Base-by-base conservation (phyloP, 2,113 vertebrate species). In the Cervus canadensis region DNA sequence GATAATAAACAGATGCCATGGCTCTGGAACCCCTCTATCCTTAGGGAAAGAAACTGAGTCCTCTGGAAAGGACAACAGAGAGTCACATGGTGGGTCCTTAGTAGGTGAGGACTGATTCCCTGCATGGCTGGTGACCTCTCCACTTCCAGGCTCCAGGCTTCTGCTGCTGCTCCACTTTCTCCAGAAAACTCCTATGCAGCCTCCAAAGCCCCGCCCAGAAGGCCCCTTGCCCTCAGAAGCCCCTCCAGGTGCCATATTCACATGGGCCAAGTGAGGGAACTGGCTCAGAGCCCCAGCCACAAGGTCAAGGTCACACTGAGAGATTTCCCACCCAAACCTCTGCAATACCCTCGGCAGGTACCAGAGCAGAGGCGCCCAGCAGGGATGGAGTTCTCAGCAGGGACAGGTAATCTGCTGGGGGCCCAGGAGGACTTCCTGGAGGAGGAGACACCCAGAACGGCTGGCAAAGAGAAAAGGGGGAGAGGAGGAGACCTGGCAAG, bases 301-400 rank as follows among this genome's bases (percentile, higher is more conserved):
- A 5, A 3, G 8, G 19, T 9, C 36, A 1, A n/a, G n/a, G 21
- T n/a, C 52, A 33, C 50, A 3, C 3, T 12, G 43, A 14, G 14
- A 43, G 43, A 48, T 28, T 16, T 36, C 85, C 57, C 85, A 82
- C 11, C 21, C 7, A 7, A 10, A 82, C 30, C 48, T 26, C 36
- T n/a, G 71, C 26, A 21, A 81, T 60, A 12, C 11, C 26, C 9
- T 54, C 2, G 48, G 54, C 10, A 5, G 60, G 33, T 23, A 28
- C 71, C 17, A 12, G 40, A 60, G 33, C 98, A 96, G 96, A 97
- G 97, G 96, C 71, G 62, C 71, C 98, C 95, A n/a, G 30, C 86
- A 93, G 93, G 94, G 97, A 89, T 93, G 59, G 94, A 45, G 52
- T 91, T 96, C 95, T 87, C 82, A 94, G 92, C 25, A 64, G 8